Evolutionary conservation across 2,888 invertebrate species (phyloP), one percentile per base, ranked within the genome.

Genomic region (Silvanus unidentatus): DNA sequence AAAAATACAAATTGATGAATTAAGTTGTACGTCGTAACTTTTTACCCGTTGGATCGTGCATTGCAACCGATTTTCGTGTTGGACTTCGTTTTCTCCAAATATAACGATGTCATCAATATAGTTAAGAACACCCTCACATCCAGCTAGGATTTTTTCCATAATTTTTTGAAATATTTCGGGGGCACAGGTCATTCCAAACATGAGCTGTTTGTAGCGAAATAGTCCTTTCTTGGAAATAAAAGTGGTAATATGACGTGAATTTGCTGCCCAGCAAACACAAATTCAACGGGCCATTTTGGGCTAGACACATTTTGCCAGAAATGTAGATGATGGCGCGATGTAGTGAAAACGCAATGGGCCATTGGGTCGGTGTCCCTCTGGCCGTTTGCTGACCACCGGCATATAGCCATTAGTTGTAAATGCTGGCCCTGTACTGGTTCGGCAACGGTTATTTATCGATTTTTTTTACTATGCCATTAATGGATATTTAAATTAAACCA

Each of bases 81-180:
- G 58, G 13, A 50, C 48, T 40, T 50, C 37, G 2, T 27, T 43
- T 29, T 38, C 49, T 2, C 59, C 68, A 58, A 43, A 61, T n/a
- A 71, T 47, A 1, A 68, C 39, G 39, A 73, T 67, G 52, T 71
- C 69, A 53, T 70, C 71, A 11, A 65, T 64, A 41, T 62, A 65
- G 43, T 65, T 68, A 11, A 65, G 46, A 2, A 56, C 59, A 0
- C 69, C 69, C 34, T 66, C 58, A 32, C 68, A 65, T 2, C 48
- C 54, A 16, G 49, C 27, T 1, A 73, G 40, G 5, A 71, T 61
- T 45, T 53, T 49, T 45, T 65, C 64, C 16, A 73, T 43, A 1
- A 58, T 59, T 54, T 71, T 67, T 54, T 72, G 52, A 28, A 53
- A 54, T 14, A 53, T 50, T 42, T 55, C 53, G 9, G 53, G 69